phyloP scores from a whole-genome alignment of 2,888 invertebrate species.

The Coleophora flavipennella region DNA sequence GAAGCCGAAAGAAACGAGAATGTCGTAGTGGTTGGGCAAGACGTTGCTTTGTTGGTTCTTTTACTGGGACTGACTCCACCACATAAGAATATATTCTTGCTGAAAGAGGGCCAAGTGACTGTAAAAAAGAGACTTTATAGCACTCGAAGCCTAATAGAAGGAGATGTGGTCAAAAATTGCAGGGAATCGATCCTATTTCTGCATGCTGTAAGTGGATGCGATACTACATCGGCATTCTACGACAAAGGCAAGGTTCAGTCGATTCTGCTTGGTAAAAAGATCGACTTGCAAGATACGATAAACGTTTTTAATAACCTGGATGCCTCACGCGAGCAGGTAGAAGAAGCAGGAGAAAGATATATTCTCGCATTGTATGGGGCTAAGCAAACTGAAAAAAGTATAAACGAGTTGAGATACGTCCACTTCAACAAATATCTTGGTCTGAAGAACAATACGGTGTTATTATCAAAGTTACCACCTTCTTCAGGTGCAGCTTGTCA shows the following conservation, averaged over 20 bases:
- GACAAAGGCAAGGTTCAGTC: conserved; percentile 8
- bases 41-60: conserved; percentile 8
- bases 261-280: conserved; percentile 7
- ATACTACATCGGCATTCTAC: too few species aligned
- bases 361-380: too few species aligned
- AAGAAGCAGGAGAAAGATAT: conserved; percentile 2
- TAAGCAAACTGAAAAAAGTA: conserved; percentile 1
- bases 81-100: conserved; percentile 8
- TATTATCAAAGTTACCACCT: conserved; percentile 11
- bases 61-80: conserved; percentile 7
- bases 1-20: conserved; percentile 9
- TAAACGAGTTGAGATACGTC: conserved; percentile 6
- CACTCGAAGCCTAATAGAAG: conserved; percentile 8
- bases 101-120: conserved; percentile 8
- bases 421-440: conserved; percentile 10
- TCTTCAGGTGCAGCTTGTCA: conserved; percentile 7
- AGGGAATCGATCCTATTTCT: conserved; percentile 8
- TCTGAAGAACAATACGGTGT: conserved; percentile 8
- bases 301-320: conserved; percentile 5
- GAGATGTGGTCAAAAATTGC: conserved; percentile 7
- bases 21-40: conserved; percentile 9
- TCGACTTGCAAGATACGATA: conserved; percentile 8
- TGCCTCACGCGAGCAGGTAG: conserved; percentile 2
- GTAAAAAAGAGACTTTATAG: conserved; percentile 7
- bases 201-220: conserved; percentile 1